A percentile compares a stretch with the other conserved stretches of the same genome.
phyloP scores from a whole-genome alignment of 1,140 invertebrate genomes.

The Apis florea region DNA sequence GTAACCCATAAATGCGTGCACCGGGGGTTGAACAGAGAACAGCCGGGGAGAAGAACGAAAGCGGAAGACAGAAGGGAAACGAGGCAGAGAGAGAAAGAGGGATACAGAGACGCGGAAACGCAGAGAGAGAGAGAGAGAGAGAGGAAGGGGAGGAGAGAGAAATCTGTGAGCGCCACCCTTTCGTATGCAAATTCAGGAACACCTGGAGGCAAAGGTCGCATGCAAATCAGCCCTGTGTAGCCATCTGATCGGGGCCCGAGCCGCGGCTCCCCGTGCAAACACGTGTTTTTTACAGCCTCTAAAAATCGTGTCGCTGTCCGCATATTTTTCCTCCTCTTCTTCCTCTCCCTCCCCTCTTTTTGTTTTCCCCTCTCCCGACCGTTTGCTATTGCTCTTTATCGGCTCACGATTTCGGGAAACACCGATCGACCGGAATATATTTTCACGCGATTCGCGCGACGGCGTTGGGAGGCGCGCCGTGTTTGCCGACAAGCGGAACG shows the following conservation, averaged over 20 bases:
- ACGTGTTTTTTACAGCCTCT: slow-evolving; percentile 59
- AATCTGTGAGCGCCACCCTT: slow-evolving; percentile 73
- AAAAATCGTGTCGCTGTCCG: slow-evolving; percentile 51
- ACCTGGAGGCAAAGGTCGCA: slow-evolving; percentile 77
- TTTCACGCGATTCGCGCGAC: slow-evolving; percentile 17
- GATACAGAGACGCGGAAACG: slow-evolving; percentile 29
- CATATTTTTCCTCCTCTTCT: slow-evolving; percentile 17
- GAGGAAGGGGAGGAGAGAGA: slow-evolving; percentile 43
- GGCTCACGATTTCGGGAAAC: slow-evolving; percentile 34
- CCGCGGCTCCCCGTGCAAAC: slow-evolving; percentile 53
- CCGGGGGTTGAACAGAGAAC: slow-evolving; percentile 51
- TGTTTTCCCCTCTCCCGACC: neutral
- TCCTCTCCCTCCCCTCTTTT: neutral
- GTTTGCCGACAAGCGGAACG: slow-evolving; percentile 33
- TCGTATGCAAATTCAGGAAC: slow-evolving; percentile 78
- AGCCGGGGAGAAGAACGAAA: slow-evolving; percentile 18
- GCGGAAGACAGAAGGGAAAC: slow-evolving; percentile 2
- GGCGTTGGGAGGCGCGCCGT: neutral
- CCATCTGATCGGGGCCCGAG: slow-evolving; percentile 61
- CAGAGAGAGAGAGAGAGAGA: slow-evolving; percentile 51
- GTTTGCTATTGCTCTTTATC: slow-evolving; percentile 11
- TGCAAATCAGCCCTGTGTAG: slow-evolving; percentile 73
- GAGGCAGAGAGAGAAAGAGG: slow-evolving; percentile 44
- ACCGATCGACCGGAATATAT: slow-evolving; percentile 27
- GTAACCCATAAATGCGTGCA: slow-evolving; percentile 72